phyloP scores from a whole-genome alignment of 2,797 vertebrate species.

The Gymnocypris eckloni region DNA sequence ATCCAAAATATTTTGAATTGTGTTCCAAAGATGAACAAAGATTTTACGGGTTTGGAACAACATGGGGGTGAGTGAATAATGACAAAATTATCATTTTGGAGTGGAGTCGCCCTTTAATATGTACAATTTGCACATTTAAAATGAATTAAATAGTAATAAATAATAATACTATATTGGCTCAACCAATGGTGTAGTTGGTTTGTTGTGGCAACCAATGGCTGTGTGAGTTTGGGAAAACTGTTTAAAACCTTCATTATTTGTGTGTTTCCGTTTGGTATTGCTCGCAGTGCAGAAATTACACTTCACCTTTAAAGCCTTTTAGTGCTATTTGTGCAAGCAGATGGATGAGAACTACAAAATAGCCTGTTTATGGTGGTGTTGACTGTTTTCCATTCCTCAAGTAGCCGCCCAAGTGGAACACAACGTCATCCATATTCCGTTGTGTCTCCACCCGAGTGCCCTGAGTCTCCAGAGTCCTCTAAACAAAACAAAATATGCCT shows the following conservation, averaged over 20 bases:
- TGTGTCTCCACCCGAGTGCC: neutral
- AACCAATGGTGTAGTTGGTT: neutral
- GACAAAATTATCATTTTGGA: too few species aligned
- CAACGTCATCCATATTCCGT: neutral
- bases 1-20: too few species aligned
- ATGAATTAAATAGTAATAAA: neutral
- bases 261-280: neutral
- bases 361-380: neutral
- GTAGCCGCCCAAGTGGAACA: constrained; percentile 15
- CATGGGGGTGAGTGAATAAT: too few species aligned
- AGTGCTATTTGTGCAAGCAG: neutral
- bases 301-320: neutral
- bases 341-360: neutral
- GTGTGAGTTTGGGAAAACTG: neutral
- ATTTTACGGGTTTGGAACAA: too few species aligned
- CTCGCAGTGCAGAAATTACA: neutral
- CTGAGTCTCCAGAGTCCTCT: neutral
- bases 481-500: constrained; percentile 23
- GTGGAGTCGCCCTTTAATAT: too few species aligned
- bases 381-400: neutral
- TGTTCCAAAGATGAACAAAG: too few species aligned
- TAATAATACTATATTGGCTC: neutral
- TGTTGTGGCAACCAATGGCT: neutral
- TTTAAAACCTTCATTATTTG: neutral
- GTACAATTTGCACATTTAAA: too few species aligned